These are phyloP conservation scores for Australoheros scitulus DNA, from an alignment of 2,113 vertebrate genomes.

Conservation along the genomic window DNA sequence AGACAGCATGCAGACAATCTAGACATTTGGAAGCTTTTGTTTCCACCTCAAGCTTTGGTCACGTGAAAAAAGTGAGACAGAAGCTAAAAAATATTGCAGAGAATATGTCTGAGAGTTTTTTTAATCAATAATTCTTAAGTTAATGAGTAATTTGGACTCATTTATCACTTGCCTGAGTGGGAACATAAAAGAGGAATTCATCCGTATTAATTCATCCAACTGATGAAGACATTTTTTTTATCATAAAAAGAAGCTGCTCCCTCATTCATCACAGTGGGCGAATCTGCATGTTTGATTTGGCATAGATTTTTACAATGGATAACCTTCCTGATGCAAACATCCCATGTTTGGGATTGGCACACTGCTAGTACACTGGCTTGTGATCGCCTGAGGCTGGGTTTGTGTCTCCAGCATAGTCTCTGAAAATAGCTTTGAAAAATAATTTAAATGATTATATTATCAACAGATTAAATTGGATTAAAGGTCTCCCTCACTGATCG, in stretches of 20 bases:
- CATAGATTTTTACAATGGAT: background rate
- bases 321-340: background rate
- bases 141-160: background rate
- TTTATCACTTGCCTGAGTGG: background rate
- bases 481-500: background rate
- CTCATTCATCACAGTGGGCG: too few relatives aligned
- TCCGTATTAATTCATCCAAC: background rate
- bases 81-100: background rate
- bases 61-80: background rate
- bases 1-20: background rate
- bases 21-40: background rate
- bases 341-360: background rate
- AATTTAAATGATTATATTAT: background rate
- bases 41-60: background rate
- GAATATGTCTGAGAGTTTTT: background rate
- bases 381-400: background rate
- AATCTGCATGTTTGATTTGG: too few relatives aligned
- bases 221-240: background rate
- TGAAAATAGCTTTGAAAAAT: background rate
- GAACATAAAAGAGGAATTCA: background rate
- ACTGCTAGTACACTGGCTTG: background rate
- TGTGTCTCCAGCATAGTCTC: background rate
- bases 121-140: background rate
- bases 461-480: constrained; percentile 3
- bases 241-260: too few relatives aligned